These are phyloP conservation scores for Melanargia galathea DNA, from an alignment of 2,888 invertebrate genomes.

Conservation along the genomic window DNA sequence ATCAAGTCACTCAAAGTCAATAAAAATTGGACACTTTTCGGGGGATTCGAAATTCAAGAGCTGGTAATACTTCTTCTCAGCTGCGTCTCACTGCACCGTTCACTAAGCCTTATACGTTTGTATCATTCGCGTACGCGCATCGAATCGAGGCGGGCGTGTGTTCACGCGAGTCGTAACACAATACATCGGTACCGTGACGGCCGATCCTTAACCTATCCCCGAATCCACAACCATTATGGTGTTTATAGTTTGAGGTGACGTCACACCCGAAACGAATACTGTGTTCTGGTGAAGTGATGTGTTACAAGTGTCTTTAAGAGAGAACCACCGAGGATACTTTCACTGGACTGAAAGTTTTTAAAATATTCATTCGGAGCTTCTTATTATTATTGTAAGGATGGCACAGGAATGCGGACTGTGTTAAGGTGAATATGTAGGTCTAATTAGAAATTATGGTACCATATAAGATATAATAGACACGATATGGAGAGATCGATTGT, in stretches of 20 bases:
- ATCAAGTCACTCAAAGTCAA: not conserved
- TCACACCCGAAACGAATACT: slow-evolving; percentile 46
- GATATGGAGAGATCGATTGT: slow-evolving; percentile 19
- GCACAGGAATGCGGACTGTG: slow-evolving; percentile 51
- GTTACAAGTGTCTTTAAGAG: slow-evolving; percentile 44
- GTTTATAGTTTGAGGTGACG: slow-evolving; percentile 53
- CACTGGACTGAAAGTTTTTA: slow-evolving; percentile 80
- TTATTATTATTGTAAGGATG: slow-evolving; percentile 56
- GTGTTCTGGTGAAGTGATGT: slow-evolving; percentile 53
- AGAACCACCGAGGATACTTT: slow-evolving; percentile 77
- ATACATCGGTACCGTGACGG: slow-evolving; percentile 53
- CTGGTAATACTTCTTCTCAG: slow-evolving; percentile 33
- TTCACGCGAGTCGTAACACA: slow-evolving; percentile 30
- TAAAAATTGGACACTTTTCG: not conserved
- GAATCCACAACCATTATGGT: slow-evolving; percentile 26
- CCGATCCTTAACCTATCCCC: slow-evolving; percentile 29
- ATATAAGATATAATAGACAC: slow-evolving; percentile 11
- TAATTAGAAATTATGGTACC: slow-evolving; percentile 19
- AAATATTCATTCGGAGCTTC: slow-evolving; percentile 77
- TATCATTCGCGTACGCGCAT: slow-evolving; percentile 54
- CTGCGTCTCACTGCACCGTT: slow-evolving; percentile 40
- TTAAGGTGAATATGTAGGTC: slow-evolving; percentile 58
- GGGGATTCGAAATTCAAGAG: slow-evolving; percentile 7
- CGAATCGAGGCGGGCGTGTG: slow-evolving; percentile 45
- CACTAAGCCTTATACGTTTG: not conserved